These are phyloP conservation scores for Drosophila ananassae DNA, from an alignment of 1,140 invertebrate genomes.

Conservation along the genomic window DNA sequence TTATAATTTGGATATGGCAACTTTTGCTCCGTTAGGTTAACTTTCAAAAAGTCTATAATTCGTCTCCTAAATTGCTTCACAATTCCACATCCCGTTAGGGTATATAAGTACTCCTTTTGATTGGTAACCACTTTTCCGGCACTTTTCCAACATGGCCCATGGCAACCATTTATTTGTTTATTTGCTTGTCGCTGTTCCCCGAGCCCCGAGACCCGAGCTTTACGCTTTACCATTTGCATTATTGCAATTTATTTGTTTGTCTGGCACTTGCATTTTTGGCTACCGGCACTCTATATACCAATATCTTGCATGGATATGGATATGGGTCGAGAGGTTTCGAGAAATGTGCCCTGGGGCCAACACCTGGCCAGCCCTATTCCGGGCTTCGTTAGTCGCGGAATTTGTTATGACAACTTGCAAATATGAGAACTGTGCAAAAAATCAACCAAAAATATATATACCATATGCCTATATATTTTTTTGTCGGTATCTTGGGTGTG, in stretches of 20 bases:
- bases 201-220: slow-evolving; percentile 7
- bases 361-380: slow-evolving; percentile 51
- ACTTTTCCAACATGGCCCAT: slow-evolving; percentile 18
- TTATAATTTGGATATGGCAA: no score
- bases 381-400: slow-evolving; percentile 61
- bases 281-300: slow-evolving; percentile 51
- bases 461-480: slow-evolving; percentile 4
- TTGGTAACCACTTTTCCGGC: slow-evolving; percentile 25
- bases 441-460: not conserved
- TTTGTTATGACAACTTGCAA: slow-evolving; percentile 70
- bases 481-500: slow-evolving; percentile 56
- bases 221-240: slow-evolving; percentile 52
- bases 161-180: slow-evolving; percentile 30
- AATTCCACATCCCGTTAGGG: slow-evolving; percentile 11
- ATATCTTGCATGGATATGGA: slow-evolving; percentile 15
- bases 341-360: slow-evolving; percentile 48
- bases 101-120: slow-evolving; percentile 17
- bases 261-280: slow-evolving; percentile 63
- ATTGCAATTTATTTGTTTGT: slow-evolving; percentile 64
- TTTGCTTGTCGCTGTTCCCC: slow-evolving; percentile 18
- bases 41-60: not conserved
- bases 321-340: slow-evolving; percentile 6
- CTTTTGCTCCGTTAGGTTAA: no score
- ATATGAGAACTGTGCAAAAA: slow-evolving; percentile 27
- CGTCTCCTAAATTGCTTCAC: not conserved